A percentile compares a stretch with the other conserved stretches of the same genome.
Evolutionary conservation across 2,113 vertebrate genomes (phyloP).

Genomic region (Oxyruncus cristatus): DNA sequence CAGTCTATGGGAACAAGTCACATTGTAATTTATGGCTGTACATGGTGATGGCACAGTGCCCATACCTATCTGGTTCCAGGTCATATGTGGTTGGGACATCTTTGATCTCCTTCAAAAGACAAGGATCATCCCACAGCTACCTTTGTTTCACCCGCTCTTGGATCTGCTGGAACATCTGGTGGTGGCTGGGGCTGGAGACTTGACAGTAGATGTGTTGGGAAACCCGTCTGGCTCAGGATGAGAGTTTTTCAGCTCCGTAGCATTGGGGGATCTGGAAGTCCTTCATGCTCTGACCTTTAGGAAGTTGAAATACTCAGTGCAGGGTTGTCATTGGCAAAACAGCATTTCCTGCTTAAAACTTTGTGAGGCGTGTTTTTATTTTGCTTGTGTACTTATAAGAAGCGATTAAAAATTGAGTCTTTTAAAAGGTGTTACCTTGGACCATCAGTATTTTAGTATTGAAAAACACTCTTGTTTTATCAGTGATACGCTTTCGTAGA

Average conservation of each 20-base stretch:
- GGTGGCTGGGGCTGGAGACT: not conserved
- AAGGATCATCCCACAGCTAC: not conserved
- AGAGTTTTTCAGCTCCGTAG: constrained; percentile 18
- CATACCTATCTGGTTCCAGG: not conserved
- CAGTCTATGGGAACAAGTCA: fast-evolving
- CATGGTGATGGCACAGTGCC: not conserved
- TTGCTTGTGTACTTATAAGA: not conserved
- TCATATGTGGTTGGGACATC: not conserved
- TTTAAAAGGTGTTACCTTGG: not conserved
- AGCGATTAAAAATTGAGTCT: not conserved
- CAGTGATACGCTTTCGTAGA: not conserved
- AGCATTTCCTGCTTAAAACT: constrained; percentile 3
- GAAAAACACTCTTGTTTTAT: not conserved
- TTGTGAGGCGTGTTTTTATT: not conserved
- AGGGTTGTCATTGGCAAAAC: not conserved
- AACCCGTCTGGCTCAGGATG: not conserved
- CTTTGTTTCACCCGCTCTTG: not conserved
- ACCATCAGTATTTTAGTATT: not conserved
- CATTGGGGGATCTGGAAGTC: constrained; percentile 16
- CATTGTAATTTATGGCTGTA: not conserved
- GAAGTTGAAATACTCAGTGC: not conserved
- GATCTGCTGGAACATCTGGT: constrained; percentile 16
- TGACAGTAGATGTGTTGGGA: not conserved
- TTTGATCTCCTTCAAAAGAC: not conserved
- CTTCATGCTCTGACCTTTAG: constrained; percentile 23